These are phyloP conservation scores for Grammomys surdaster DNA, from an alignment of 2,113 vertebrate genomes.

Conservation along the genomic window DNA sequence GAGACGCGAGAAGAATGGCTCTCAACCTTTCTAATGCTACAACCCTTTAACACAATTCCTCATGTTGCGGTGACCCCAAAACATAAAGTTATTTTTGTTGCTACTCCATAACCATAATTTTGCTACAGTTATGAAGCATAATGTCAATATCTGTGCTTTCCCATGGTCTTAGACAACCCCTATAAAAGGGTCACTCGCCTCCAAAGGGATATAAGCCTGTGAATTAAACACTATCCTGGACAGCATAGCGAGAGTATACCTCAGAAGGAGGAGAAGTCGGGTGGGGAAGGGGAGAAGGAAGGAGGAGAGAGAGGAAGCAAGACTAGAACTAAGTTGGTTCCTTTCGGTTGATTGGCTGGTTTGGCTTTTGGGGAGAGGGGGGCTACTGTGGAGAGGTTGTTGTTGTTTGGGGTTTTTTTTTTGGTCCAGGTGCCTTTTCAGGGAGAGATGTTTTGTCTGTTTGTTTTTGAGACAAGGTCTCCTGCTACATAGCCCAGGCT, in stretches of 20 bases:
- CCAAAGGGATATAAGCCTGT: background rate
- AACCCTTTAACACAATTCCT: background rate
- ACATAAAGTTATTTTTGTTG: background rate
- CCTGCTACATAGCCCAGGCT: background rate
- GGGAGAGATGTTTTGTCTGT: background rate
- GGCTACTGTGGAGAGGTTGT: background rate
- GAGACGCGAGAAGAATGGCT: background rate
- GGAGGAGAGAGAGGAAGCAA: no score
- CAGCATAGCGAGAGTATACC: background rate
- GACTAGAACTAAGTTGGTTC: background rate
- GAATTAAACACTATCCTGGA: background rate
- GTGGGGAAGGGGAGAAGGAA: fast-evolving
- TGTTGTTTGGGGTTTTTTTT: background rate
- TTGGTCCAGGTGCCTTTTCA: background rate
- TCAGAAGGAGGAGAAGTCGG: background rate
- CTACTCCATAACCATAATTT: background rate
- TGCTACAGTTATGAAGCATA: background rate
- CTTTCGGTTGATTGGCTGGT: background rate
- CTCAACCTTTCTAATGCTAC: background rate
- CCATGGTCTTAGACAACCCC: no score
- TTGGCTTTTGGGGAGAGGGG: no score
- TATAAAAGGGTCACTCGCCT: background rate
- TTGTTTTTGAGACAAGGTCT: background rate
- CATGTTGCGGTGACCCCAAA: background rate
- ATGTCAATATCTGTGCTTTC: background rate